Evolutionary conservation across 2,888 invertebrate species (phyloP), one percentile per base, ranked within the genome.

Genomic region (Aleiodes leptofemur): DNA sequence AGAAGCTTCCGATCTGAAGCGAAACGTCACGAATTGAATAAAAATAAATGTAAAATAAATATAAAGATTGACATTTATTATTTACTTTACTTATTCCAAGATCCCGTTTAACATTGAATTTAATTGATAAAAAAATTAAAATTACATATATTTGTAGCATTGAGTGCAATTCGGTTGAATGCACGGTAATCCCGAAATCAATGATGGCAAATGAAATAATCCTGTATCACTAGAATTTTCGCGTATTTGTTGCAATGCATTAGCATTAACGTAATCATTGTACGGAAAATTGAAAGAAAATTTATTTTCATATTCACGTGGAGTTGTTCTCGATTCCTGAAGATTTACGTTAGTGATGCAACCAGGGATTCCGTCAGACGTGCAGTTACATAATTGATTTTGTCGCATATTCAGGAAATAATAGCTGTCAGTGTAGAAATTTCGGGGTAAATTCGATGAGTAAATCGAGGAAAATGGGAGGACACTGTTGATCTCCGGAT

Each of bases 151-250:
- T 74, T 89, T 89, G 72, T 86, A 89, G 73, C 89, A 89, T 64
- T 89, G 85, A 14, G 86, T 78, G 74, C 89, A 89, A 77, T 89
- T 88, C 0, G 89, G 88, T 48, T 87, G 88, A 1, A 88, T 82
- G 73, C 89, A 89, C 9, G 88, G 86, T 55, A 88, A 83, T 4
- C 86, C 84, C 1, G 89, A 87, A 9, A 89, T 70, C 0, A 88
- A 80, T 3, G 88, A 84, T 0, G 88, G 88, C 43, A 88, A 79
- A 73, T 87, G 88, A 48, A 84, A 73, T 5, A 84, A 75, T 57
- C 64, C 76, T 51, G 69, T 75, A 8, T 78, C 72, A 23, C 53
- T 72, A 9, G 76, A 64, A 53, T 84, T 87, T 38, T 86, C 86
- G 59, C 84, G 82, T 68, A 88, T 77, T 69, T 85, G 87, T 43